Base-by-base conservation (phyloP, 1,140 invertebrate genomes). In the Drosophila quadrilineata region DNA sequence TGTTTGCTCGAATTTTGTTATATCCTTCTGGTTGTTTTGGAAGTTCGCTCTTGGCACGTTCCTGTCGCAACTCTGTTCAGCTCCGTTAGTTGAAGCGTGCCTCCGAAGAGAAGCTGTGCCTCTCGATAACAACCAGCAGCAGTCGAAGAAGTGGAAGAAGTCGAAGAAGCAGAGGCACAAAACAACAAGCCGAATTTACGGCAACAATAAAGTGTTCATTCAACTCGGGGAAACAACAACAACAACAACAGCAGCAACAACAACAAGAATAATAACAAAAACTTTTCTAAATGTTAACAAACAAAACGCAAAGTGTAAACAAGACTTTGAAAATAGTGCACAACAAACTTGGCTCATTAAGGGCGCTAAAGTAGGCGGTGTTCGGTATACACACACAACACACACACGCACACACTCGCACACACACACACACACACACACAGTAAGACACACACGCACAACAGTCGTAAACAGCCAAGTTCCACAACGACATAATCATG, bases 151-250 rank as follows among this genome's bases (percentile, higher is more conserved):
- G 5, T 3, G 10, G 12, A 14, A 14, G 4, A 26, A 24, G 1
- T 9, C 9, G 6, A 41, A 10, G 1, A 40, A 24, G 8, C n/a
- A 26, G 3, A 22, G 6, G 21, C 16, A 21, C 16, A 36, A 35
- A 26, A 24, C 2, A 16, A 16, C 24, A 54, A n/a, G 2, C 6
- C 2, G 5, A 22, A 16, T 14, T 0, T 6, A 38, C 17, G 17
- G 16, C 63, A 71, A 82, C 80, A 84, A 85, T 86, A 72, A 79
- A 86, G 80, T 85, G 79, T 85, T 85, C 79, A 85, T 68, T 46
- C 26, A 71, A 57, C 80, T 86, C 80, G 71, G 80, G 80, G 80
- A 79, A n/a, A n/a, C n/a, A n/a, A n/a, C n/a, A n/a, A n/a, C n/a
- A n/a, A n/a, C n/a, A n/a, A n/a, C n/a, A n/a, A n/a, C n/a, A n/a